A percentile compares a stretch with the other conserved stretches of the same genome.
Evolutionary conservation across 2,888 invertebrate genomes (phyloP).

Genomic region (Eristalinus sepulchralis): DNA sequence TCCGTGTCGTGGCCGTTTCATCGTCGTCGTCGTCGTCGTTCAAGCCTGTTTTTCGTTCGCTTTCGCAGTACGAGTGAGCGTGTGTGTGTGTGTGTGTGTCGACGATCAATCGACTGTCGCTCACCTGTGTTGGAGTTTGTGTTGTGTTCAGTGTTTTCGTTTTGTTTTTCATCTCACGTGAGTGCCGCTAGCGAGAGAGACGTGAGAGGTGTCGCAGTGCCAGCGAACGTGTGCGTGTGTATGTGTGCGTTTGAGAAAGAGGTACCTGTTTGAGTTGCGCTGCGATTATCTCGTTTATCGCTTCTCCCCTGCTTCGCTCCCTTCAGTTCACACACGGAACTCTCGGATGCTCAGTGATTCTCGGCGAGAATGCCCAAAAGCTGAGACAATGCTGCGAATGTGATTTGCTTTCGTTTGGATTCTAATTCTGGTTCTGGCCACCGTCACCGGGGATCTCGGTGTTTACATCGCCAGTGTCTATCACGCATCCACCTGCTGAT

Average conservation of each 20-base stretch:
- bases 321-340: not conserved
- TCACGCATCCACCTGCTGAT: not conserved
- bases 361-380: not conserved
- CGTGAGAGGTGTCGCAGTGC: not conserved
- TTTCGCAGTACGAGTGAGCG: slow-evolving; percentile 12
- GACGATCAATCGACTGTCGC: slow-evolving; percentile 13
- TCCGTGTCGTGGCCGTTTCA: slow-evolving; percentile 13
- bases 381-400: not conserved
- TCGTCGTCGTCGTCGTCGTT: not conserved
- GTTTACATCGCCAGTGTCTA: not conserved
- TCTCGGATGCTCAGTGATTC: not conserved
- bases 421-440: not conserved
- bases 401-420: not conserved
- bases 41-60: slow-evolving; percentile 6
- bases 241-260: not conserved
- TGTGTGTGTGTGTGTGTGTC: slow-evolving; percentile 26
- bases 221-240: not conserved
- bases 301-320: not conserved
- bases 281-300: slow-evolving; percentile 11
- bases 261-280: slow-evolving; percentile 60
- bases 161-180: slow-evolving; percentile 2
- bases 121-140: slow-evolving; percentile 62
- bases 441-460: not conserved
- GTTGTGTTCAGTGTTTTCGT: slow-evolving; percentile 41
- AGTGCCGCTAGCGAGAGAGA: not conserved